Percentiles rank a stretch among this genome's conserved stretches.
These are phyloP conservation scores for Amphibalanus amphitrite DNA, from an alignment of 1,140 invertebrate genomes.

Conservation along the genomic window DNA sequence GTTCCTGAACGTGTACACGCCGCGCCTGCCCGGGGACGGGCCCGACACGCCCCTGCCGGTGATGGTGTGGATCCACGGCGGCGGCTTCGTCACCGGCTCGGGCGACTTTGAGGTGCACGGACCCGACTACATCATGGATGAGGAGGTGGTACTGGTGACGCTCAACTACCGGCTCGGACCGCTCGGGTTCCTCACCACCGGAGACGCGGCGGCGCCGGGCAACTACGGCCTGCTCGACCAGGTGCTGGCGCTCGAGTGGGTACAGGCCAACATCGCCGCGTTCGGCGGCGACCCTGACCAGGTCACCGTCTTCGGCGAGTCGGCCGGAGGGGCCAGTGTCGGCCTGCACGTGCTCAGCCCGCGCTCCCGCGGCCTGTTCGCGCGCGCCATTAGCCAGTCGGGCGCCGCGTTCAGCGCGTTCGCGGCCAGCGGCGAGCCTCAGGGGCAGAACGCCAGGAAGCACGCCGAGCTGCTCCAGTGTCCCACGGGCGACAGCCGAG, in stretches of 20 bases:
- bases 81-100: conserved; percentile 79
- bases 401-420: conserved; percentile 58
- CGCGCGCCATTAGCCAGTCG: conserved; percentile 59
- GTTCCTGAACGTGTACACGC: conserved; percentile 18
- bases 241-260: conserved; percentile 73
- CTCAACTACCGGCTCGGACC: conserved; percentile 79
- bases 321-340: conserved; percentile 67
- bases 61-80: conserved; percentile 82
- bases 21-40: conserved; percentile 7
- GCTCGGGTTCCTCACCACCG: conserved; percentile 37
- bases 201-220: conserved; percentile 23
- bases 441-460: conserved; percentile 50
- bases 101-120: conserved; percentile 76
- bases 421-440: conserved; percentile 67
- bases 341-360: conserved; percentile 65
- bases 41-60: conserved; percentile 33
- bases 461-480: conserved; percentile 72
- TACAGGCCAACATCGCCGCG: conserved; percentile 68
- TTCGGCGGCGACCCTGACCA: conserved; percentile 41
- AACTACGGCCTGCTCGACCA: conserved; percentile 58
- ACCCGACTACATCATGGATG: conserved; percentile 62
- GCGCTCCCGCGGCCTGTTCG: conserved; percentile 46
- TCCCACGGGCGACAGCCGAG: conserved; percentile 42
- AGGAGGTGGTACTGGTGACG: conserved; percentile 63
- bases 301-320: conserved; percentile 89